Evolutionary conservation across 2,888 invertebrate species (phyloP).

Genomic region (Hyposoter dolosus): DNA sequence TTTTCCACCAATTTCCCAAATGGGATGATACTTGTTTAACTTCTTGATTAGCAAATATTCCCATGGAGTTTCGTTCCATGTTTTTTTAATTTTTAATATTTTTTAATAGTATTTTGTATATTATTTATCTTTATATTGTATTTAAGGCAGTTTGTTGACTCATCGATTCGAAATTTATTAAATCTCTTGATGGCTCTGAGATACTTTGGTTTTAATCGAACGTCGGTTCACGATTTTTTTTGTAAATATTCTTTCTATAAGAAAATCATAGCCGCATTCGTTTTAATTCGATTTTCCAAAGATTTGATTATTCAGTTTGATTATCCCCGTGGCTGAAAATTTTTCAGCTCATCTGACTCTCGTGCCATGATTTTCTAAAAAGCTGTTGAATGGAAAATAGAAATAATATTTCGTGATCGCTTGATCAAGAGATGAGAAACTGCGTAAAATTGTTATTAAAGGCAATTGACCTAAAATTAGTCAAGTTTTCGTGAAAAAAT

Average conservation of each 20-base stretch:
- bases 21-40: background rate
- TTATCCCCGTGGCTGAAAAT: background rate
- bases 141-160: constrained; percentile 4
- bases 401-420: background rate
- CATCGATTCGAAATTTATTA: background rate
- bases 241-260: background rate
- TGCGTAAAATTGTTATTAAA: background rate
- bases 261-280: background rate
- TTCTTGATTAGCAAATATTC: background rate
- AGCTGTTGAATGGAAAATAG: background rate
- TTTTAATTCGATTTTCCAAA: background rate
- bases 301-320: constrained; percentile 17
- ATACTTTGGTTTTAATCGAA: no score
- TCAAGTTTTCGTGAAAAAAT: background rate
- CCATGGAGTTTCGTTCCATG: background rate
- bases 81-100: background rate
- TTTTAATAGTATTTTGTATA: background rate
- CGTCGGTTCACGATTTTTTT: background rate
- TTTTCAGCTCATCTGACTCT: background rate
- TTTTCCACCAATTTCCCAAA: background rate
- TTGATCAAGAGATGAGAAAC: background rate
- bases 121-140: background rate
- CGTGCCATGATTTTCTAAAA: background rate
- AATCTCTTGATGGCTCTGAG: background rate
- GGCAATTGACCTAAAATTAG: background rate